Conservation (phyloP, 2,797 vertebrate genomes). For the Coregonus suidteri region DNA sequence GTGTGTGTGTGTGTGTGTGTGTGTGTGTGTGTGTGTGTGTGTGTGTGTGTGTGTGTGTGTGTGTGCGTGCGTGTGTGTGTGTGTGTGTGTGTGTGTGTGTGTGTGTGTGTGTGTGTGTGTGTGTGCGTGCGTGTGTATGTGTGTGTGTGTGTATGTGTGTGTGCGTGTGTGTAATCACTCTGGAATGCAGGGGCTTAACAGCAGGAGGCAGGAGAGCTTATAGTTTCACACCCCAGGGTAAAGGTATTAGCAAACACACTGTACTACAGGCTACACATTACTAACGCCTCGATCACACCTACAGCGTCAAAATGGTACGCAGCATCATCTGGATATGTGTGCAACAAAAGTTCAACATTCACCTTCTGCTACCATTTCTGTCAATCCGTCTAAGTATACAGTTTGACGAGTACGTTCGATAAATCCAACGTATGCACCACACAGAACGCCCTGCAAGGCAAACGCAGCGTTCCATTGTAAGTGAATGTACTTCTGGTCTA, state of each 20-base stretch:
- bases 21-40: neutral
- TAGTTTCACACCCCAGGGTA: neutral
- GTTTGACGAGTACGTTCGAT: no score
- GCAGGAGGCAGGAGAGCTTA: neutral
- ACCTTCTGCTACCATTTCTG: no score
- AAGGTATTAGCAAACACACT: constrained; percentile 3
- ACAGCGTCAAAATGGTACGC: no score
- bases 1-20: neutral
- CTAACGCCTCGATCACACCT: no score
- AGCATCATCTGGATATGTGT: no score
- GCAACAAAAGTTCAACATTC: no score
- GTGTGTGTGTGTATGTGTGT: neutral
- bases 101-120: neutral
- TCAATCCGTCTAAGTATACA: no score
- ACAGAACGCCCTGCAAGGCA: no score
- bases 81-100: neutral
- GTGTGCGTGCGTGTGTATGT: neutral
- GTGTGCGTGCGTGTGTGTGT: neutral
- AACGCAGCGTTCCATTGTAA: no score
- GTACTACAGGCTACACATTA: neutral
- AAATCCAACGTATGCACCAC: no score
- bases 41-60: neutral
- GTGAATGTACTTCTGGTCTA: no score
- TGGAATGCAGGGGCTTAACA: constrained; percentile 4
- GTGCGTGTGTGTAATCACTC: neutral